These are phyloP conservation scores for Lamprologus speciosus DNA, from an alignment of 2,113 vertebrate genomes.

Conservation along the genomic window DNA sequence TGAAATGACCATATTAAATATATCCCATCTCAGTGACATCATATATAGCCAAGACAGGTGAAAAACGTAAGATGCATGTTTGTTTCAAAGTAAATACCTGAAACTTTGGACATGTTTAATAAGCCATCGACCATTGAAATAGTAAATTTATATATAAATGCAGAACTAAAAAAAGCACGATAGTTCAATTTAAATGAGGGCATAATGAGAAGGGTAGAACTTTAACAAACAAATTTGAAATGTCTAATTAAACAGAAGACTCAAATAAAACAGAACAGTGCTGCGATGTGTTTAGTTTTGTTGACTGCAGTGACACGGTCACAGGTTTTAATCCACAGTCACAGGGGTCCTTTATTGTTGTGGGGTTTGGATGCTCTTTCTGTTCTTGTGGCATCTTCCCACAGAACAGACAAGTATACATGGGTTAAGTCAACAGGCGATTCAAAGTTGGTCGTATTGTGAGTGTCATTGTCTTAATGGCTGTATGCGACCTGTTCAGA, in stretches of 20 bases:
- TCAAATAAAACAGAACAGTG: background rate
- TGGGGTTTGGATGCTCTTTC: background rate
- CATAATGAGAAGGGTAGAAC: background rate
- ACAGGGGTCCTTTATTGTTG: background rate
- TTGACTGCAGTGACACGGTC: background rate
- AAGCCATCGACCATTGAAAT: background rate
- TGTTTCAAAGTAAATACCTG: background rate
- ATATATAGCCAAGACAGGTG: background rate
- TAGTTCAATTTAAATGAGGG: rapidly evolving
- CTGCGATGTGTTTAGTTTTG: background rate
- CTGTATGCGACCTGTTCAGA: background rate
- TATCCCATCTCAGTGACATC: background rate
- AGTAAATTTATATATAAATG: background rate
- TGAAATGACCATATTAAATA: background rate
- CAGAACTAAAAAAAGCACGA: background rate
- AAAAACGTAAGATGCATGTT: rapidly evolving
- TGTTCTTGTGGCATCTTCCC: background rate
- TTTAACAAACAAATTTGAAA: background rate
- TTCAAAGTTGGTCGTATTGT: background rate
- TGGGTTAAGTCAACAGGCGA: background rate
- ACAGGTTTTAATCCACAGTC: background rate
- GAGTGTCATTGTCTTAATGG: background rate
- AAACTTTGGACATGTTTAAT: background rate
- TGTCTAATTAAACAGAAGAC: background rate
- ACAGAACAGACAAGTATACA: background rate